These are phyloP conservation scores for Cassiopea xamachana DNA, from an alignment of 30 jellyfish, hydroid and myxozoan species.

Conservation along the genomic window DNA sequence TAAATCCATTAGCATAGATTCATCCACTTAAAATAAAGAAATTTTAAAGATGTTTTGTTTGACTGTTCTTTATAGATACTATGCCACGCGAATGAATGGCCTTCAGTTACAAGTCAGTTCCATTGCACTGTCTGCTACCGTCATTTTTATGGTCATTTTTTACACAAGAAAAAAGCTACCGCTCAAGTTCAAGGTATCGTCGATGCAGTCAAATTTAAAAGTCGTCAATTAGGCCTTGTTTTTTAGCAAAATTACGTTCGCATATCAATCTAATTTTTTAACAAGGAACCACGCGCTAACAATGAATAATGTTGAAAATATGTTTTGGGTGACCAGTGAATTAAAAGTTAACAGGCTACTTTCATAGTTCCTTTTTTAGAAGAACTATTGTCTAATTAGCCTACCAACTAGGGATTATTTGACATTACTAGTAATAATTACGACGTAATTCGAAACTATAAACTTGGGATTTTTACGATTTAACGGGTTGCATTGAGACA, in stretches of 20 bases:
- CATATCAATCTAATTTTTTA: too few relatives aligned
- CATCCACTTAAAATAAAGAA: too few relatives aligned
- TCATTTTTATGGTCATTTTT: constrained; percentile 73
- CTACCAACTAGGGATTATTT: background rate
- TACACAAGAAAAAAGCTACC: constrained; percentile 77
- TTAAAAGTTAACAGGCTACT: too few relatives aligned
- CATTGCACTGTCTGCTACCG: constrained; percentile 69
- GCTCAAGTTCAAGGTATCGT: constrained; percentile 79
- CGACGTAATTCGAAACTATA: background rate
- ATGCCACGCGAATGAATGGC: constrained; percentile 80
- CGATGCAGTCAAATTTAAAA: background rate
- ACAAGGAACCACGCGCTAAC: too few relatives aligned
- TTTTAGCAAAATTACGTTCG: too few relatives aligned
- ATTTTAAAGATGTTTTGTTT: background rate
- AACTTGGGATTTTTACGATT: background rate
- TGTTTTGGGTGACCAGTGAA: too few relatives aligned
- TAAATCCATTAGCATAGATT: too few relatives aligned
- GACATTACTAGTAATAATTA: background rate
- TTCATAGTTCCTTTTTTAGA: background rate
- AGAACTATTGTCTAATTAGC: background rate
- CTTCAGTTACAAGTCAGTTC: constrained; percentile 80
- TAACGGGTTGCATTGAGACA: background rate
- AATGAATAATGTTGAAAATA: too few relatives aligned
- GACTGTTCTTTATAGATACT: constrained; percentile 23
- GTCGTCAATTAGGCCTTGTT: too few relatives aligned